These are phyloP conservation scores for Stercorarius parasiticus DNA, from an alignment of 2,113 vertebrate genomes.

Conservation along the genomic window DNA sequence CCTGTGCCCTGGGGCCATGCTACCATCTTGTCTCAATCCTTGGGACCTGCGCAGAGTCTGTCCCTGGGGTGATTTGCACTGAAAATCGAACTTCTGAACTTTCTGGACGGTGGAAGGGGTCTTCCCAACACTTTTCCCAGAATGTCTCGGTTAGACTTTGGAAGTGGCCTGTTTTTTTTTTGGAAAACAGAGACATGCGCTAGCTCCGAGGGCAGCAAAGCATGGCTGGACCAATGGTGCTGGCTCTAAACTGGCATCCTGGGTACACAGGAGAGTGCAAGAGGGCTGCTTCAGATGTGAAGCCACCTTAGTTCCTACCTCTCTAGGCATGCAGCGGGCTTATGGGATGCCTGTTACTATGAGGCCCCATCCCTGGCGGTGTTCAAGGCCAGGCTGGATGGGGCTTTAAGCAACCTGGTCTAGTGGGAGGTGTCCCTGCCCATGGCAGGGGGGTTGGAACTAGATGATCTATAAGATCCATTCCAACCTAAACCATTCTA, in stretches of 20 bases:
- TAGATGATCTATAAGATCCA: background rate
- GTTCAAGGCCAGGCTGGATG: background rate
- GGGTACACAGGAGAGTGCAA: background rate
- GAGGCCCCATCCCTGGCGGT: background rate
- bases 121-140: background rate
- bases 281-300: background rate
- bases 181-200: background rate
- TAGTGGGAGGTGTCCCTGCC: background rate
- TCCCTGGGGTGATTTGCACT: background rate
- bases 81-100: background rate
- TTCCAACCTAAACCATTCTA: background rate
- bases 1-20: background rate
- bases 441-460: background rate
- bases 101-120: background rate
- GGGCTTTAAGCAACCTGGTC: background rate
- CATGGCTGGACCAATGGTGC: too few relatives aligned
- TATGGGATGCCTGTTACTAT: background rate
- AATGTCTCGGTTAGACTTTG: background rate
- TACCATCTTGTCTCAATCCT: background rate
- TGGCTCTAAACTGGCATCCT: background rate
- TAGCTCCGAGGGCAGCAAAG: background rate
- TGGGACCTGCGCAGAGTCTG: background rate
- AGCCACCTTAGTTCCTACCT: background rate
- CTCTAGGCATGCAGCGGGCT: background rate
- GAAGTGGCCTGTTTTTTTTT: background rate